phyloP scores from a whole-genome alignment of 2,113 vertebrate species.

The Nerophis lumbriciformis region DNA sequence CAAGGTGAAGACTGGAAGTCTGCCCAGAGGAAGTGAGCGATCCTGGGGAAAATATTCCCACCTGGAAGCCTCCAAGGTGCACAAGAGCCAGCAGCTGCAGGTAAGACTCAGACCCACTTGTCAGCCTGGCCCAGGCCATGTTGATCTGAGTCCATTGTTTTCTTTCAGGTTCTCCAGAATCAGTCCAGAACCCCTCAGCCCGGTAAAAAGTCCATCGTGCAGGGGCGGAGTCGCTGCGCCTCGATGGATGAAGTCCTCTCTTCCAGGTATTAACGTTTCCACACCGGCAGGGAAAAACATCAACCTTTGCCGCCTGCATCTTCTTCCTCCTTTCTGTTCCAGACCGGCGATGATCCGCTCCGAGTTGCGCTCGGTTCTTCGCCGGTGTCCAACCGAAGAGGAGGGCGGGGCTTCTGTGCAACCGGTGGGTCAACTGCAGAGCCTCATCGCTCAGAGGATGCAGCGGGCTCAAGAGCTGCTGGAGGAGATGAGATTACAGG shows the following conservation, averaged over 20 bases:
- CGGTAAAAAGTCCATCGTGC: conserved; percentile 74
- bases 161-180: conserved; percentile 54
- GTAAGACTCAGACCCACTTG: not conserved
- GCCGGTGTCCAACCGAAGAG: conserved; percentile 65
- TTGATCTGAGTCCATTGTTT: not conserved
- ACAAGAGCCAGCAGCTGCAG: conserved; percentile 45
- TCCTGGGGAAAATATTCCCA: conserved; percentile 61
- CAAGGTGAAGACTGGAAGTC: conserved; percentile 65
- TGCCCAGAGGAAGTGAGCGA: conserved; percentile 63
- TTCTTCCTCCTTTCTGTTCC: not conserved
- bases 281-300: not conserved
- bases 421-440: conserved; percentile 80
- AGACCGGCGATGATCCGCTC: conserved; percentile 53
- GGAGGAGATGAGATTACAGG: conserved; percentile 82
- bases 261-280: conserved; percentile 45
- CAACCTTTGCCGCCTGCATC: too few relatives aligned
- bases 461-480: conserved; percentile 93
- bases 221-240: conserved; percentile 83
- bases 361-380: conserved; percentile 42
- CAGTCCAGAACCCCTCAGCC: conserved; percentile 81
- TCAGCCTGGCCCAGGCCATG: too few relatives aligned
- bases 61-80: conserved; percentile 58
- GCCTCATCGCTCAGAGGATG: conserved; percentile 88
- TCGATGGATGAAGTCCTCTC: conserved; percentile 87
- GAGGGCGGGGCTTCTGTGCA: conserved; percentile 45